Evolutionary conservation across 1,140 invertebrate species (phyloP), one percentile per base, ranked within the genome.

Genomic region (Heliconius eleuchia): DNA sequence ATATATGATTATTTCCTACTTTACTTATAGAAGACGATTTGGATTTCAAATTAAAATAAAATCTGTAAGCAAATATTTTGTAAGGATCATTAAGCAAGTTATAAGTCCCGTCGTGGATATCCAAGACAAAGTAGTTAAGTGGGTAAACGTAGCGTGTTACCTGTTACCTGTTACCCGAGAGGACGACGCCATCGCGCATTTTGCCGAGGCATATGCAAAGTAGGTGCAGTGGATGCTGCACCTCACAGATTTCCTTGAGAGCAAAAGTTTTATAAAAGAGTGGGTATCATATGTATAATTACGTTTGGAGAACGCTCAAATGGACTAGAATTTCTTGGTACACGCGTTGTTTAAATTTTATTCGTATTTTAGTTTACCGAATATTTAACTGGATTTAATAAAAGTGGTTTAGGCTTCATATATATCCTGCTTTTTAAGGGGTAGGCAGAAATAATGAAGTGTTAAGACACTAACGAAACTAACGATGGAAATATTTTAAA

Each of bases 1-100:
- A 13, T 46, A 46, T 46, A 4, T 11, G 11, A 46, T 13, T 46
- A 46, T 46, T 46, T 46, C 34, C 34, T 7, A 37, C 9, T 42
- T 42, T 2, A 42, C 9, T 42, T 11, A 42, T 42, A 8, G 39
- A 50, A 50, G 16, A 16, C 11, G 16, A 50, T 7, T 60, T 23
- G 8, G 9, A 60, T 27, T 60, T 19, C 1, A 9, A 11, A 23
- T 23, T 13, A 23, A 60, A 60, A 60, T 23, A 60, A 60, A 13
- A 23, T 27, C 57, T 60, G 8, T 27, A 27, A 60, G 55, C 5
- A 57, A 5, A 27, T 27, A 3, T 60, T 60, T 60, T 27, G 23
- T 60, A 27, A 23, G 57, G 57, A 27, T 27, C 57, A 60, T 60
- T 60, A 60, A 60, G n/a, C 57, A 60, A 60, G 57, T 60, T 60